These are phyloP conservation scores for Stratiolaelaps scimitus DNA, from an alignment of 1,140 invertebrate species.

Conservation along the genomic window DNA sequence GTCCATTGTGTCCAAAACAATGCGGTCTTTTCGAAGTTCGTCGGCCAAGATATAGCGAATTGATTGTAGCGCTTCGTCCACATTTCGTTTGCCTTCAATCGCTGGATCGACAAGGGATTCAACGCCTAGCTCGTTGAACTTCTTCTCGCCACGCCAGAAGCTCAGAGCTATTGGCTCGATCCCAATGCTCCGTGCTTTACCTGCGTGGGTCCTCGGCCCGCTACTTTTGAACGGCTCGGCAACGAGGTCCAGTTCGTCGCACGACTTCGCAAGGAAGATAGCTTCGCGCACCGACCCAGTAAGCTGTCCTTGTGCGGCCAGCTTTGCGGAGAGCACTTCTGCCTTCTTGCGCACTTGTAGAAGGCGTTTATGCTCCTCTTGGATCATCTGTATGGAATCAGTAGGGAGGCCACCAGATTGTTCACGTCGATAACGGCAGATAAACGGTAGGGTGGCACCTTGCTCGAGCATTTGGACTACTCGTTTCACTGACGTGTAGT, in stretches of 20 bases:
- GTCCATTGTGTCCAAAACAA: conserved; percentile 53
- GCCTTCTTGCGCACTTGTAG: conserved; percentile 44
- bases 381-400: conserved; percentile 54
- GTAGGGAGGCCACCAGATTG: conserved; percentile 52
- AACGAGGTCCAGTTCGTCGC: conserved; percentile 31
- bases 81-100: conserved; percentile 49
- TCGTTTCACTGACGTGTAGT: conserved; percentile 34
- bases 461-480: conserved; percentile 50
- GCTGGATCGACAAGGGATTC: conserved; percentile 42
- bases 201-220: conserved; percentile 51
- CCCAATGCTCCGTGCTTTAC: conserved; percentile 59
- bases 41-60: conserved; percentile 66
- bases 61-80: conserved; percentile 53
- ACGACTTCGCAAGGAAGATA: conserved; percentile 14
- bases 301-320: background rate
- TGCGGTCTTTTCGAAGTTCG: conserved; percentile 60
- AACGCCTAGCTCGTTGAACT: conserved; percentile 38
- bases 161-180: conserved; percentile 52
- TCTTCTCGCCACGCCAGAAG: conserved; percentile 46
- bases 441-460: conserved; percentile 66
- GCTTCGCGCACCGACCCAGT: background rate
- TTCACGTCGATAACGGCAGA: conserved; percentile 59
- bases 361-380: conserved; percentile 44
- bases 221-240: conserved; percentile 5
- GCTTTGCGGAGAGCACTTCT: conserved; percentile 6